Percentiles rank a stretch among this genome's conserved stretches.
phyloP scores from a whole-genome alignment of 2,888 invertebrate species.

The Lumbricus terrestris region DNA sequence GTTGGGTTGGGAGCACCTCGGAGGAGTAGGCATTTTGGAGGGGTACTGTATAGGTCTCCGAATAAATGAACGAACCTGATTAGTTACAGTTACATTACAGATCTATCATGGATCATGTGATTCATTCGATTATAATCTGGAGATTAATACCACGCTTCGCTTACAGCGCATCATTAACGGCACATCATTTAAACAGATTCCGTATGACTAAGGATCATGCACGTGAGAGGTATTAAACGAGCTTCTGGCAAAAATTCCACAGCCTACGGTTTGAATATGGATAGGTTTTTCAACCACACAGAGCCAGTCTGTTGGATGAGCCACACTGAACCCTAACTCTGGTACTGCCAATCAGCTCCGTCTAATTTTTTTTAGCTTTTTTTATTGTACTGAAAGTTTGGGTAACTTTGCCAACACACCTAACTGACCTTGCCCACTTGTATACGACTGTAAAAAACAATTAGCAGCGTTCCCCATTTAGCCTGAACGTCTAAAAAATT shows the following conservation, averaged over 20 bases:
- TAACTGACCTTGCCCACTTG: not conserved
- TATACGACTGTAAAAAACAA: not conserved
- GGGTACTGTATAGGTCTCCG: too few species aligned
- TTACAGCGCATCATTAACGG: not conserved
- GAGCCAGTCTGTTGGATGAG: not conserved
- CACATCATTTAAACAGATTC: not conserved
- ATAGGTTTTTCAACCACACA: not conserved
- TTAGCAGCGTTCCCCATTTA: not conserved
- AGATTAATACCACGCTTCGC: not conserved
- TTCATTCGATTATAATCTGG: not conserved
- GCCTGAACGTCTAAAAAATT: not conserved
- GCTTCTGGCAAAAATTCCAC: not conserved
- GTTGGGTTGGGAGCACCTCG: too few species aligned
- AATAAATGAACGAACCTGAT: not conserved
- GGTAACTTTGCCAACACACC: not conserved
- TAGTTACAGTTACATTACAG: not conserved
- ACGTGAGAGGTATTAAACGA: not conserved
- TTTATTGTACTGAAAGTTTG: not conserved
- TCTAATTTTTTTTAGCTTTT: not conserved
- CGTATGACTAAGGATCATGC: not conserved
- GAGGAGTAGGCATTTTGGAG: too few species aligned
- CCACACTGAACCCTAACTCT: not conserved
- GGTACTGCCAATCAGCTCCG: not conserved
- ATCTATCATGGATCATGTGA: not conserved
- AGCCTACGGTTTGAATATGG: not conserved